Base-by-base conservation (phyloP, 2,888 invertebrate species). In the Drosophila vallismaia region DNA sequence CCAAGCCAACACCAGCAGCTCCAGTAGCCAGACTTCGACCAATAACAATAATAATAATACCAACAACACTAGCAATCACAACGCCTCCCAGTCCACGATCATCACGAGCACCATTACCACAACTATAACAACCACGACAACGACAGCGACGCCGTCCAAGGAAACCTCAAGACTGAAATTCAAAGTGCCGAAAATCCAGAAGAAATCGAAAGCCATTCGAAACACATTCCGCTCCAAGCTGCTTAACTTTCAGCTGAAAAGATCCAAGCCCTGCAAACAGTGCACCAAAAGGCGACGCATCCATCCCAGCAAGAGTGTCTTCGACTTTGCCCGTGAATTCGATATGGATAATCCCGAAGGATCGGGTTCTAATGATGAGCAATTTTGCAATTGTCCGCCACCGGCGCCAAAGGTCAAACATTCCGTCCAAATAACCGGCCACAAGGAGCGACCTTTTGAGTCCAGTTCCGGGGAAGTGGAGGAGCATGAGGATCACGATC, bases 171-270 rank as follows among this genome's bases (percentile, higher is more conserved):
- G 88, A 75, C 78, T 89, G 66, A 91, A 88, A 76, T 84, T 89
- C 19, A 91, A 91, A 86, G 89, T 89, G 83, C 90, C 91, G 72
- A 91, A 91, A 76, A 88, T 90, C 66, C 88, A 88, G 70, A 91
- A 90, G 80, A 91, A 91, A 79, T 89, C 89, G 14, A 91, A 90
- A 88, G 88, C 89, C 62, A 88, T 91, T 48, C 87, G 90, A 31
- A 90, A 91, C 46, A 91, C 91, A 75, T 91, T 92, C 81, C 91
- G 91, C 53, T 80, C 88, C 62, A 91, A 91, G 62, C 58, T 91
- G 44, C 86, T 92, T 42, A 89, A 79, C 60, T 91, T 91, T 48
- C 91, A 91, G 71, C 67, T 90, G 54, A 84, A 85, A 19, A 89
- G 89, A 1, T 57, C 76, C 40, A 89, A 89, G 69, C 82, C 89